Percentiles rank a stretch among this genome's conserved stretches.
Evolutionary conservation across 35 echinoderm and acorn worm genomes (phyloP).

Genomic region (Lytechinus pictus): DNA sequence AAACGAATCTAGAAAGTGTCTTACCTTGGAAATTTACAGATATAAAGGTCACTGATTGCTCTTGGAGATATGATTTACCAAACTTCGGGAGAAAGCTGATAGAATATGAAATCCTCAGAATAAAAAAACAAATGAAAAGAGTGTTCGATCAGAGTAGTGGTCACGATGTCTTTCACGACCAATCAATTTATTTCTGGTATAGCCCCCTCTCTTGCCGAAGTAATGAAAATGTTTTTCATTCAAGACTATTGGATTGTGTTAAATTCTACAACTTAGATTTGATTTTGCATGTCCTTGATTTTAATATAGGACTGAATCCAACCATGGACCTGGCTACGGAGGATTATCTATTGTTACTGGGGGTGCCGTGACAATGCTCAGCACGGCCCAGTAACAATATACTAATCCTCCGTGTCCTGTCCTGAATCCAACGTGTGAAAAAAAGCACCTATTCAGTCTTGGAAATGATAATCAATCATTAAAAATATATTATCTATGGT

Average conservation of each 20-base stretch:
- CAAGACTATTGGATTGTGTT: not conserved
- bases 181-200: not conserved
- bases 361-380: no score
- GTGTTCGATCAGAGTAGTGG: not conserved
- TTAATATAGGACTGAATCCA: no score
- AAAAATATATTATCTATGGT: no score
- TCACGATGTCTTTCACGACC: not conserved
- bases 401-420: no score
- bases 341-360: no score
- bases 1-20: not conserved
- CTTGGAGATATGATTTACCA: not conserved
- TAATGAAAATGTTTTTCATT: not conserved
- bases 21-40: not conserved
- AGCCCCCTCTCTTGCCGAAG: not conserved
- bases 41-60: not conserved
- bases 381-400: no score
- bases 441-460: no score
- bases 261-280: no score
- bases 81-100: not conserved
- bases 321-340: no score
- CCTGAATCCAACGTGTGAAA: no score
- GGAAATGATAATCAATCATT: no score
- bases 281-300: no score
- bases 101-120: not conserved
- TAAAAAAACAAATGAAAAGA: not conserved